phyloP scores from a whole-genome alignment of 2,888 invertebrate species.

The Leptinotarsa peninsularis region DNA sequence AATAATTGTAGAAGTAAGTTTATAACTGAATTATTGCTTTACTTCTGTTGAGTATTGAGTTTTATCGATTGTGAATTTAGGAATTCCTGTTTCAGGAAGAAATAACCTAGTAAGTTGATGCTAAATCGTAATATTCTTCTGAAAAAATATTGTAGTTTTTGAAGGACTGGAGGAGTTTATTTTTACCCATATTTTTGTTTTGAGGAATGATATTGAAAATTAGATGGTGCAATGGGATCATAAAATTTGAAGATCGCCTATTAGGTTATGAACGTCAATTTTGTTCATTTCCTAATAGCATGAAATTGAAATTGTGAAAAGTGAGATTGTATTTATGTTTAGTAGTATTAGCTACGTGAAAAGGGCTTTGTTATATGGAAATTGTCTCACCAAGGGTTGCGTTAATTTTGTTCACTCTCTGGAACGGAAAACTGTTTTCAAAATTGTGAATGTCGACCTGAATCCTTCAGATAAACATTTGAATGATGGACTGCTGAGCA shows the following conservation, averaged over 20 bases:
- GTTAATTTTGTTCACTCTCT: not conserved
- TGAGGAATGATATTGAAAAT: not conserved
- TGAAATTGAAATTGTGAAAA: slow-evolving; percentile 4
- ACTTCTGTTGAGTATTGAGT: no score
- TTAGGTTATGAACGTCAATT: not conserved
- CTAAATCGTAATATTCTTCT: no score
- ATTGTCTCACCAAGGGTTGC: not conserved
- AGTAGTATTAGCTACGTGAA: slow-evolving; percentile 1
- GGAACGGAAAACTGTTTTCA: not conserved
- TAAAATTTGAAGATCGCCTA: not conserved
- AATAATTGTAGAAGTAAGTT: no score
- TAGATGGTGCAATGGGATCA: slow-evolving; percentile 7
- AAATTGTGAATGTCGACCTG: not conserved
- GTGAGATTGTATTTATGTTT: slow-evolving; percentile 17
- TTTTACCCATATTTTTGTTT: no score
- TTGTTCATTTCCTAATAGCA: not conserved
- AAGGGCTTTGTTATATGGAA: not conserved
- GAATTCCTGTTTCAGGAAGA: no score
- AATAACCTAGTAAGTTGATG: no score
- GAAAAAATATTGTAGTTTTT: no score
- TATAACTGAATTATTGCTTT: no score
- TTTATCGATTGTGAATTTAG: no score
- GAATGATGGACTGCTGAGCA: no score
- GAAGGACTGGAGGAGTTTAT: no score
- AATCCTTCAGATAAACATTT: no score